Evolutionary conservation across 2,113 vertebrate species (phyloP).

Genomic region (Alexandromys fortis): DNA sequence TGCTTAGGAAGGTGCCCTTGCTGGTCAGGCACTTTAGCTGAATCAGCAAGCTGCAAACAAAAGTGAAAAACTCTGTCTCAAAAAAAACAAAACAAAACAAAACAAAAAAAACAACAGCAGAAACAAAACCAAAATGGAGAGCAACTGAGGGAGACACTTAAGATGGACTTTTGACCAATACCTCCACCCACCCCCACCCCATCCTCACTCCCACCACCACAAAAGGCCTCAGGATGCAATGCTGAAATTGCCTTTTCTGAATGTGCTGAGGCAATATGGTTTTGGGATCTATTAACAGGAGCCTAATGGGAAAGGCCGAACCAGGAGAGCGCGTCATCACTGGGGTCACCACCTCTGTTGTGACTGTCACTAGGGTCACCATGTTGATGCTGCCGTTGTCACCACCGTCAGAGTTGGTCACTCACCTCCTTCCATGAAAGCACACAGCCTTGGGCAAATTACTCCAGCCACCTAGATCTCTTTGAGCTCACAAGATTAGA

Average conservation of each 20-base stretch:
- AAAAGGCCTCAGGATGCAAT: accelerated
- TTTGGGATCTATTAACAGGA: accelerated
- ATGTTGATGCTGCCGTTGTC: accelerated
- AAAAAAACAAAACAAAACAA: too few species aligned
- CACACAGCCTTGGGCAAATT: not conserved
- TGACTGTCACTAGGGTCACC: not conserved
- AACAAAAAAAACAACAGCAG: not conserved
- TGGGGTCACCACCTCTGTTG: accelerated
- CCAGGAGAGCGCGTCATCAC: accelerated
- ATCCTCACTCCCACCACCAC: not conserved
- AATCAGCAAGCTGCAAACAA: not conserved
- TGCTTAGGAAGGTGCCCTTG: accelerated
- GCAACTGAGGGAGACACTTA: not conserved
- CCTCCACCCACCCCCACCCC: not conserved
- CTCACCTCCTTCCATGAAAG: accelerated
- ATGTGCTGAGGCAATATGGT: too few species aligned
- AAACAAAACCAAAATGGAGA: not conserved
- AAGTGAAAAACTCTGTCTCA: not conserved
- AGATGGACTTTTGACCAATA: too few species aligned
- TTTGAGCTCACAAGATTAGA: not conserved
- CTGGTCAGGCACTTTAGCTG: not conserved
- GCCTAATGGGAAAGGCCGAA: accelerated
- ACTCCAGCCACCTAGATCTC: not conserved
- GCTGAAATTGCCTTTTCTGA: not conserved
- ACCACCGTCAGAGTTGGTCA: accelerated